Evolutionary conservation across 2,888 invertebrate genomes (phyloP).

Genomic region (Daptonema setosum): DNA sequence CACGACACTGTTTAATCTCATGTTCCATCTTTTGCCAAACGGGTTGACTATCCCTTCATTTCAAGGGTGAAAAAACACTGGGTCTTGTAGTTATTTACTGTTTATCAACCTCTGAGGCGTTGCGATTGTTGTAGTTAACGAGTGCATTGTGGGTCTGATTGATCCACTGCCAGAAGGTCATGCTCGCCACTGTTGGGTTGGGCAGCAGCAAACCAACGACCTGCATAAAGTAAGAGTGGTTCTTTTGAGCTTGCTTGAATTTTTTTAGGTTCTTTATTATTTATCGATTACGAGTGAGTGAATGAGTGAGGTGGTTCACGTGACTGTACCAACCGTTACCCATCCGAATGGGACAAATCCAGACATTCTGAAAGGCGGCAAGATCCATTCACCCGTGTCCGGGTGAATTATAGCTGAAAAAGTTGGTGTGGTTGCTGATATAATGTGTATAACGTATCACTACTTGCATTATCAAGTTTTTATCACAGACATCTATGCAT

Average conservation of each 20-base stretch:
- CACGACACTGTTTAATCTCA: too few relatives aligned
- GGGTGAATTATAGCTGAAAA: slow-evolving; percentile 25
- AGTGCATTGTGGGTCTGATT: slow-evolving; percentile 37
- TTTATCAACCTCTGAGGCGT: slow-evolving; percentile 31
- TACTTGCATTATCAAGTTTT: too few relatives aligned
- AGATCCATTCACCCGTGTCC: slow-evolving; percentile 33
- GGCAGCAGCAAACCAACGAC: slow-evolving; percentile 34
- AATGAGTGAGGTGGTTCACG: too few relatives aligned
- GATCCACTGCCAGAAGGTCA: slow-evolving; percentile 36
- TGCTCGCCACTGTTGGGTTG: slow-evolving; percentile 29
- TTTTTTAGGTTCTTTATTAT: too few relatives aligned
- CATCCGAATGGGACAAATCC: slow-evolving; percentile 35
- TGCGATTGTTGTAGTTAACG: slow-evolving; percentile 35
- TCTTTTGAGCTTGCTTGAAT: too few relatives aligned
- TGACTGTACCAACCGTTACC: slow-evolving; percentile 28
- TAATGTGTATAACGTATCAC: too few relatives aligned
- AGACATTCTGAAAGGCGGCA: slow-evolving; percentile 36
- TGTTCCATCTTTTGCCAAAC: neutral
- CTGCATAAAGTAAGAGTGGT: too few relatives aligned
- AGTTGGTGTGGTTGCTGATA: too few relatives aligned
- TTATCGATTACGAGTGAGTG: too few relatives aligned
- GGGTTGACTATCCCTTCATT: neutral
- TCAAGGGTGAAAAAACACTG: neutral
- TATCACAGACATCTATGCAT: too few relatives aligned
- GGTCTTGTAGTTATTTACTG: neutral